Evolutionary conservation across 2,797 vertebrate species (phyloP).

Genomic region (Premnoplex brunnescens): DNA sequence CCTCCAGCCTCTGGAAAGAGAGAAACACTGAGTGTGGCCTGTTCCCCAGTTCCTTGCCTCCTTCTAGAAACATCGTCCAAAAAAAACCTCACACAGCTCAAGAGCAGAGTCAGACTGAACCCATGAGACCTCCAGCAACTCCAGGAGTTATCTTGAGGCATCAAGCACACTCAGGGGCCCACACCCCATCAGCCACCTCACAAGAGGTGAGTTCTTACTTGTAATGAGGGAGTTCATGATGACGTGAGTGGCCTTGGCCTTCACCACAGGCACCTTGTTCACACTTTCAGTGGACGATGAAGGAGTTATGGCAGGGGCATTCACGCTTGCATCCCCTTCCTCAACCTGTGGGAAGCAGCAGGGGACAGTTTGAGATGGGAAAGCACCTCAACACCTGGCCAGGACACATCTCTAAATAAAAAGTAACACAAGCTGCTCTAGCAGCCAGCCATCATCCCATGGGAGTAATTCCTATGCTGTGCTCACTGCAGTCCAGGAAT

Average conservation of each 20-base stretch:
- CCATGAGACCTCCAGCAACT: not conserved
- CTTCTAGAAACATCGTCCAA: not conserved
- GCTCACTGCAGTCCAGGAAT: not conserved
- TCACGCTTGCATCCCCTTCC: constrained; percentile 69
- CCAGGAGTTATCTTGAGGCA: not conserved
- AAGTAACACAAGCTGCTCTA: not conserved
- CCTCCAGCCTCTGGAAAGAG: not conserved
- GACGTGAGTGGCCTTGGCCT: constrained; percentile 81
- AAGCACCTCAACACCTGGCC: not conserved
- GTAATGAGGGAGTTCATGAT: constrained; percentile 93
- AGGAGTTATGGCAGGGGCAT: constrained; percentile 43
- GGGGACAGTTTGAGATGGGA: not conserved
- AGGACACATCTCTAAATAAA: not conserved
- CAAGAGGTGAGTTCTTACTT: constrained; percentile 80
- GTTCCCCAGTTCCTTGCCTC: not conserved
- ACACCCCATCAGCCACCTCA: not conserved
- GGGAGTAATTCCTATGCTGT: fast-evolving
- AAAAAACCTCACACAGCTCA: not conserved
- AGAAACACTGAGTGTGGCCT: not conserved
- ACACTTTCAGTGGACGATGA: constrained; percentile 62
- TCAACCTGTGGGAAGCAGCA: constrained; percentile 73
- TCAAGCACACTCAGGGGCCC: not conserved
- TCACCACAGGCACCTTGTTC: constrained; percentile 80
- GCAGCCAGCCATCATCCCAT: not conserved
- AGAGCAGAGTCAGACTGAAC: not conserved